A percentile compares a stretch with the other conserved stretches of the same genome.
phyloP scores from a whole-genome alignment of 2,113 vertebrate species.

The Lophochroa leadbeateri region DNA sequence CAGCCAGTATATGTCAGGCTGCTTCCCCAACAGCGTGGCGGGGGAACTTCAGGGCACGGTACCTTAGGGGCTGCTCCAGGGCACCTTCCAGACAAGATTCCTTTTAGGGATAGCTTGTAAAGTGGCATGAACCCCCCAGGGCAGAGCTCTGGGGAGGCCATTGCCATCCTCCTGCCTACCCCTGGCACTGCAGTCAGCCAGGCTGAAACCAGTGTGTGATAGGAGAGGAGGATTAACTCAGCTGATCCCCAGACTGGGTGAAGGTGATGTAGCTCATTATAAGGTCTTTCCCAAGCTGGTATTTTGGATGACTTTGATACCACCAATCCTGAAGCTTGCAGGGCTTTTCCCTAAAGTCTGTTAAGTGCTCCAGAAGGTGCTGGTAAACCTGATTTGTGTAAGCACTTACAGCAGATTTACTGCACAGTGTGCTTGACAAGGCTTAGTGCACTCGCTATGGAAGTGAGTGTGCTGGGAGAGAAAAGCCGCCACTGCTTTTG shows the following conservation, averaged over 20 bases:
- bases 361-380: background rate
- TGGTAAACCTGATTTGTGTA: background rate
- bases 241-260: background rate
- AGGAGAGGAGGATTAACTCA: background rate
- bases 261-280: background rate
- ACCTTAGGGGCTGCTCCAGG: background rate
- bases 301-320: background rate
- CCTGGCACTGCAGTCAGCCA: background rate
- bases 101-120: background rate
- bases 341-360: background rate
- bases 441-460: background rate
- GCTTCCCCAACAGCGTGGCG: rapidly evolving
- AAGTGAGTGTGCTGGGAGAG: too few relatives aligned
- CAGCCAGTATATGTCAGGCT: background rate
- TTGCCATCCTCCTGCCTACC: rapidly evolving
- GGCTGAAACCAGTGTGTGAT: background rate
- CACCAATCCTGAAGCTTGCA: background rate
- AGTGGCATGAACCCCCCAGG: background rate
- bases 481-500: background rate
- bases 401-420: background rate
- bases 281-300: background rate
- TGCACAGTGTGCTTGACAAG: rapidly evolving
- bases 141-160: background rate
- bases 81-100: background rate
- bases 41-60: background rate